Evolutionary conservation across 1,140 invertebrate genomes (phyloP), one percentile per base, ranked within the genome.

Genomic region (Leptoteleia sp.): DNA sequence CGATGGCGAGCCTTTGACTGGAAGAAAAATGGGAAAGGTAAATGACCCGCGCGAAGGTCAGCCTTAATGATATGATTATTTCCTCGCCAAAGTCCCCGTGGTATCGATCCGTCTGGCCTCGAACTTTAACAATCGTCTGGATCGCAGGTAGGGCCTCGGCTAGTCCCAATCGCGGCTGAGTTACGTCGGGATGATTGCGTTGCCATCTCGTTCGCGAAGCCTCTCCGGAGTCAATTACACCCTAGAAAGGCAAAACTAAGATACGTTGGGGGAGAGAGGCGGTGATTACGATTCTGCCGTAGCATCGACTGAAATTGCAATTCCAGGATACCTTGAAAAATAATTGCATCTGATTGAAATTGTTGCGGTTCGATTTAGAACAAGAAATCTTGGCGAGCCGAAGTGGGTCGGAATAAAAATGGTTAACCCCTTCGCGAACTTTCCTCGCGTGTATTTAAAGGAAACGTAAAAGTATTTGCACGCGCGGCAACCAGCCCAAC

Each of bases 211-310:
- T 70, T 11, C 35, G 38, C n/a, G n/a, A 45, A 55, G 64, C 40
- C 50, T 77, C 45, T 27, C n/a, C n/a, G n/a, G 25, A 67, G 73
- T 73, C 73, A 76, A 80, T 80, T 76, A 73, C 42, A 68, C 55
- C 47, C 42, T 43, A 67, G 57, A 72, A 68, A 61, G 42, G 54
- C 40, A 57, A 73, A 73, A 72, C 55, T 65, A 76, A 72, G 62
- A 35, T 72, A 50, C 67, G 48, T 62, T 61, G 48, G 65, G 68
- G 48, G 2, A 48, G 12, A 11, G n/a, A n/a, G n/a, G n/a, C 43
- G n/a, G 33, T 38, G 43, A 62, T 47, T 48, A 62, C 31, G 29
- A 35, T 45, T 47, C 33, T 17, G 7, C 29, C 35, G 12, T 40
- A 19, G 1, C n/a, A 25, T 13, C 6, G 25, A 54, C 50, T 40